Evolutionary conservation across 2,113 vertebrate species (phyloP), one percentile per base, ranked within the genome.

Genomic region (Sclerurus mexicanus): DNA sequence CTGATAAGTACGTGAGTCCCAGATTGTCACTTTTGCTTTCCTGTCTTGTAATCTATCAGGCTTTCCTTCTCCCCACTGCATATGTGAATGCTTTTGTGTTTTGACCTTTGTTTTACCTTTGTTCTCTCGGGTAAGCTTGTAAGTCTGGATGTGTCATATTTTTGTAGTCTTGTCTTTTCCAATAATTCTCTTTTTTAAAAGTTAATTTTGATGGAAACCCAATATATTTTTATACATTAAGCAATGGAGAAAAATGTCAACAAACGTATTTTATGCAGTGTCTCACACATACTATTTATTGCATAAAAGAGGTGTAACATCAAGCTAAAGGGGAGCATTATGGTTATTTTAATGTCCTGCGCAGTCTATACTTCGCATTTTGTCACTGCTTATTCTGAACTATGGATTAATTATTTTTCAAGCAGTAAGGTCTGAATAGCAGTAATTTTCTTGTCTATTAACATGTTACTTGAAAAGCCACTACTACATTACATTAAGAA

Each of bases 381-480:
- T 60, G 82, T 91, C 63, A 86, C 46, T 76, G 83, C 72, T 67
- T 85, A 42, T 64, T 87, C 46, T 81, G 80, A 42, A 31, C 42
- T 93, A n/a, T 50, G 53, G 52, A 82, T 86, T 71, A 85, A 95
- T 96, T 96, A 96, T 96, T 97, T 97, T 98, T 97, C 97, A 96
- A 89, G 37, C 77, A 97, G 39, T 83, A 87, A 91, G 23, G 44
- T 87, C 50, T 94, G 82, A 89, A 58, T 20, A 78, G 72, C 59
- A 75, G 83, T 58, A 3, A 19, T 73, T 73, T 67, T 75, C 58
- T 77, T 74, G n/a, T 74, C 63, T 64, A 21, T 53, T 62, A 81
- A 39, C 7, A 30, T 20, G 18, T 52, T 76, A 39, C 42, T 87
- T 77, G 56, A 67, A 66, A 92, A 77, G 13, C 22, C 22, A 42